Evolutionary conservation across 2,797 vertebrate genomes (phyloP).

Genomic region (Fistularia commersonii): DNA sequence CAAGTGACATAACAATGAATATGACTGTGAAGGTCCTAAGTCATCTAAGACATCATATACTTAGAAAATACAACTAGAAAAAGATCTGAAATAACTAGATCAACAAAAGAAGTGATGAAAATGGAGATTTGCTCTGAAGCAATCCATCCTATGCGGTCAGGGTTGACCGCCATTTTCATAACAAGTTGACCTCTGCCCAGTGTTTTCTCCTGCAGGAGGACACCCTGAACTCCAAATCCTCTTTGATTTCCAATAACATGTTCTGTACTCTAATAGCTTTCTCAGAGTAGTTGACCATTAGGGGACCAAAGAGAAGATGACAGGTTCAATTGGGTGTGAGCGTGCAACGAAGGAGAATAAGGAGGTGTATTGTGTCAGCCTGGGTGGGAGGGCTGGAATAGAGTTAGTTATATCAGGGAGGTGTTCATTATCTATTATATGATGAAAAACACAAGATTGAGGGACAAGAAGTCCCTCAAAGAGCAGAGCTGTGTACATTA

Average conservation of each 20-base stretch:
- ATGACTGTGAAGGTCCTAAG: too few species aligned
- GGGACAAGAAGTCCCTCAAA: neutral
- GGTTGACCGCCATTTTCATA: conserved; percentile 59
- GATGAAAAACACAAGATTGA: conserved; percentile 5
- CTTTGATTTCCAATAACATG: conserved; percentile 82
- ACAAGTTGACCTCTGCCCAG: conserved; percentile 69
- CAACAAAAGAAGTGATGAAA: conserved; percentile 23
- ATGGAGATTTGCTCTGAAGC: conserved; percentile 44
- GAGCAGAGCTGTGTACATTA: neutral
- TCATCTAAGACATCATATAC: too few species aligned
- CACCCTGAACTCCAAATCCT: conserved; percentile 70
- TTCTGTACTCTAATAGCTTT: conserved; percentile 71
- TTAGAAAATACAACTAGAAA: conserved; percentile 10
- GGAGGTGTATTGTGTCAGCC: conserved; percentile 22
- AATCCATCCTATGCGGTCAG: conserved; percentile 44
- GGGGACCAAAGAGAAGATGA: conserved; percentile 64
- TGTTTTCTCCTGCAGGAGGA: conserved; percentile 57
- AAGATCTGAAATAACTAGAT: neutral
- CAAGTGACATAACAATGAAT: too few species aligned
- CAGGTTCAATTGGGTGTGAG: conserved; percentile 68
- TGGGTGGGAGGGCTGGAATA: conserved; percentile 3
- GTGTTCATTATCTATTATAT: conserved; percentile 16
- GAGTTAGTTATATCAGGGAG: conserved; percentile 10
- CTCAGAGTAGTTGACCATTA: conserved; percentile 52
- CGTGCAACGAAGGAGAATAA: conserved; percentile 48